Evolutionary conservation across 2,113 vertebrate species (phyloP), one percentile per base, ranked within the genome.

Genomic region (Hippoglossus stenolepis): DNA sequence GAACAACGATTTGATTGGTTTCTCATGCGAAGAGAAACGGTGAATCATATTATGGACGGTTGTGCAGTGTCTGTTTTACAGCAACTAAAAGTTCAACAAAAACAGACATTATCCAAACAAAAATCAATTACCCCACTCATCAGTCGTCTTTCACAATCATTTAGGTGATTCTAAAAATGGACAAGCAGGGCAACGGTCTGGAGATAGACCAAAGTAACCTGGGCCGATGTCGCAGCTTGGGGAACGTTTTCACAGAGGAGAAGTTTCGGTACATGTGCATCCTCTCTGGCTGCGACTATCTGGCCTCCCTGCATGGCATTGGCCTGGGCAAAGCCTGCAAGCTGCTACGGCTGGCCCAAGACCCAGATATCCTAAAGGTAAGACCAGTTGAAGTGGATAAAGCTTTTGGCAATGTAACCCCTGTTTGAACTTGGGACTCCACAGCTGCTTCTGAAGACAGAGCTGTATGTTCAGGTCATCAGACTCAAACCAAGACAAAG

Each of bases 221-320:
- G 21, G 98, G 98, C 28, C 97, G 96, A 83, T 98, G 97, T 77
- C 96, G 88, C 49, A 94, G 95, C 18, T 95, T 99, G 21, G 97
- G 98, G 11, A 96, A 97, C 47, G 70, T 97, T 2, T 99, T 99
- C 89, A 99, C 98, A 0, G 97, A 99, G 87, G 97, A 99, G 84
- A 99, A 97, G 84, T 99, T 99, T 70, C 96, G 98, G 14, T 94
- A 99, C 65, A 99, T 99, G 98, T 99, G 98, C 86, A 99, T 99
- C 86, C 95, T 99, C n/a, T 97, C 97, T 0, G 98, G 98, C 68
- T 99, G 98, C n/a, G 98, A 99, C 87, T 99, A 99, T 61, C 95
- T 99, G n/a, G 11, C 97, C 0, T 99, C 98, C 0, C 92, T 99
- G 60, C 94, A 97, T 8, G 98, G 98, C 61, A 98, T 99, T 6